Conservation (phyloP, 2,888 invertebrate species). For the Tanytarsus gracilentus region DNA sequence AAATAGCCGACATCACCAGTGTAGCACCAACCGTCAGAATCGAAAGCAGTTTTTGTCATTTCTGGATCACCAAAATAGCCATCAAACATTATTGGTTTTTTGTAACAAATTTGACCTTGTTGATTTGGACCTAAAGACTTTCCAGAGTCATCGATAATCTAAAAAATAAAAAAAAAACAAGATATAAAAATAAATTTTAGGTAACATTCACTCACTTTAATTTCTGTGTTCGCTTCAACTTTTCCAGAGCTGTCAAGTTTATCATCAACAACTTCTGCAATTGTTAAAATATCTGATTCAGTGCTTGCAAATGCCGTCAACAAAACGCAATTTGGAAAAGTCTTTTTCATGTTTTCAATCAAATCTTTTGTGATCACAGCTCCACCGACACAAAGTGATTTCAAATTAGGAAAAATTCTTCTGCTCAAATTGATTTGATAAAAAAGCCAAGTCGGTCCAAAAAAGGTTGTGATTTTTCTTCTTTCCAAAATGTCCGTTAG, state of each 20-base stretch:
- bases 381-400: no score
- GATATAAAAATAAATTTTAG: neutral
- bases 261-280: no score
- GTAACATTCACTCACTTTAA: neutral
- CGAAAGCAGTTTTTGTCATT: neutral
- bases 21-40: constrained; percentile 28
- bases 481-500: no score
- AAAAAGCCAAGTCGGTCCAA: no score
- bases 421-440: no score
- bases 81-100: neutral
- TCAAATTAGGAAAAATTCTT: no score
- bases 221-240: neutral
- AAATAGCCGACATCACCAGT: constrained; percentile 30
- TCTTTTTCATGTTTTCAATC: neutral
- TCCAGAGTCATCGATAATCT: constrained; percentile 3
- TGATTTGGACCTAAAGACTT: neutral
- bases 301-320: no score
- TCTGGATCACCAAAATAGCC: constrained; percentile 16
- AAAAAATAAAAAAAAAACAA: neutral
- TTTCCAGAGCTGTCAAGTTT: no score
- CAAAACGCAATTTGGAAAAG: no score
- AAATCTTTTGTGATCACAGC: neutral
- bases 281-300: no score
- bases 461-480: no score
- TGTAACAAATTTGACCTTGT: neutral